Conservation (phyloP, 1,140 invertebrate species). For the Zaprionus ornatus region DNA sequence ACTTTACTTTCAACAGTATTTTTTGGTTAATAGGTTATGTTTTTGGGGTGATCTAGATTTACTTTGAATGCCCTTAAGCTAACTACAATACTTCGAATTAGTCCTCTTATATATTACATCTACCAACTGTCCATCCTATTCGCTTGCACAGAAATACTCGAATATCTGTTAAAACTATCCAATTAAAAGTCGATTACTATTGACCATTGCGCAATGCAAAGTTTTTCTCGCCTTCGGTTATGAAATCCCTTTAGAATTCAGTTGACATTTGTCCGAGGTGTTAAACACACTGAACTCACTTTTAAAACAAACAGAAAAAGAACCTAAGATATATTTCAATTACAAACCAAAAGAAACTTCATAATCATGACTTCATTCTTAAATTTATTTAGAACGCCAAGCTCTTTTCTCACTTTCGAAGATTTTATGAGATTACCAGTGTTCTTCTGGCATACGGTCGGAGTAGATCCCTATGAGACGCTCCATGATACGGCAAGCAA, state of each 20-base stretch:
- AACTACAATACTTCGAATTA: too few species aligned
- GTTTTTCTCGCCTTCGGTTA: neutral
- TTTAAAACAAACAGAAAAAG: neutral
- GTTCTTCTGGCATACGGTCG: slow-evolving; percentile 42
- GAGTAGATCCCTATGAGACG: slow-evolving; percentile 46
- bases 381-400: slow-evolving; percentile 4
- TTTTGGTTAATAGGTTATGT: too few species aligned
- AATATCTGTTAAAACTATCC: neutral
- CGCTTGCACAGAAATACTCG: neutral
- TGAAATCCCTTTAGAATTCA: slow-evolving; percentile 14
- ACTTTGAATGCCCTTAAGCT: too few species aligned
- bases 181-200: slow-evolving; percentile 4
- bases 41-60: too few species aligned
- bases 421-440: slow-evolving; percentile 55
- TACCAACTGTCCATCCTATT: neutral
- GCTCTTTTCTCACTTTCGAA: neutral
- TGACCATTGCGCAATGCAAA: neutral
- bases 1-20: too few species aligned
- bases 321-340: neutral
- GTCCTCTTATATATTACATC: too few species aligned
- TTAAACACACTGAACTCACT: neutral
- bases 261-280: slow-evolving; percentile 16
- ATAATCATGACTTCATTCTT: neutral
- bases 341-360: neutral
- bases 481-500: neutral